Evolutionary conservation across 1,140 invertebrate species (phyloP).

Genomic region (Dreissena polymorpha): DNA sequence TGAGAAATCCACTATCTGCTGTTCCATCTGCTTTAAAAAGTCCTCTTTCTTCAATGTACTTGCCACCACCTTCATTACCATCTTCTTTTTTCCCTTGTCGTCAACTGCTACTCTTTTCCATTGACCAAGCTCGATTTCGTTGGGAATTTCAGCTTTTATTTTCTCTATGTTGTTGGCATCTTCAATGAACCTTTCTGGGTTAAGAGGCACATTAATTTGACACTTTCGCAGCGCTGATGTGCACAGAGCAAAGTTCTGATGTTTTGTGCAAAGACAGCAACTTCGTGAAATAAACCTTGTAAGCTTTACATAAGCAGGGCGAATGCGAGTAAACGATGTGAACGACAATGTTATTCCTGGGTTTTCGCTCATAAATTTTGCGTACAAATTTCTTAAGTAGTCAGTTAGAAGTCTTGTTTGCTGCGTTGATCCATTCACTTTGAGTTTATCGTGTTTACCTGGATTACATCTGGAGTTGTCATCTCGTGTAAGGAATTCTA

Average conservation of each 20-base stretch:
- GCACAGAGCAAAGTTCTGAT: conserved; percentile 57
- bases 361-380: conserved; percentile 54
- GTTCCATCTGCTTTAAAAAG: conserved; percentile 33
- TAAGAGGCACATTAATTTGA: conserved; percentile 30
- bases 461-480: conserved; percentile 57
- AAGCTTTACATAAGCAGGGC: conserved; percentile 42
- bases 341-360: conserved; percentile 39
- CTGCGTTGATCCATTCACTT: neutral
- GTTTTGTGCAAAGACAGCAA: conserved; percentile 57
- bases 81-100: conserved; percentile 40
- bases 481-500: conserved; percentile 52
- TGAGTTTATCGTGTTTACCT: conserved; percentile 39
- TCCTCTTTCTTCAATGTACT: conserved; percentile 23
- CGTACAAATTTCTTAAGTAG: conserved; percentile 52
- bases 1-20: too few species aligned
- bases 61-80: conserved; percentile 25
- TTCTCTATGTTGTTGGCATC: neutral
- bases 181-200: conserved; percentile 41
- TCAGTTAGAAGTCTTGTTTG: conserved; percentile 57
- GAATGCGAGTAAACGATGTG: conserved; percentile 47
- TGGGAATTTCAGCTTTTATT: neutral
- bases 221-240: conserved; percentile 17
- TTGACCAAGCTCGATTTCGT: conserved; percentile 5
- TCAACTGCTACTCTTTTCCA: conserved; percentile 44
- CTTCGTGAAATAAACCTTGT: conserved; percentile 45